Base-by-base conservation (phyloP, 2,113 vertebrate genomes). In the Lagenorhynchus albirostris region DNA sequence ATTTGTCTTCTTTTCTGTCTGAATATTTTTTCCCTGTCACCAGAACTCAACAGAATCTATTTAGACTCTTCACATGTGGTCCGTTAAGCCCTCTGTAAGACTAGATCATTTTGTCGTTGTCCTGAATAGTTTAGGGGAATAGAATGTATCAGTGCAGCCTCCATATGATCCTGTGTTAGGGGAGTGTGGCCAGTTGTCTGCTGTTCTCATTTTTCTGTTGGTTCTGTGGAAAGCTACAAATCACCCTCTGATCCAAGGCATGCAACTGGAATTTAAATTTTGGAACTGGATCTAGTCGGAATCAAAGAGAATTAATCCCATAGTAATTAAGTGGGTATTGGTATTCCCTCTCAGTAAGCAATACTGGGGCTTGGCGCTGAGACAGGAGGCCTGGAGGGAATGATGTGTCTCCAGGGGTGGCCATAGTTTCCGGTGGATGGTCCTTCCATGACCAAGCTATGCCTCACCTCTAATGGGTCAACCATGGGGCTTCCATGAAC, bases 291-390 rank as follows among this genome's bases (percentile, higher is more conserved):
- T 88, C 89, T 93, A 23, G 71, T 58, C 73, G 55, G 87, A 92
- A 94, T 94, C 81, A 84, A 88, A 96, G 68, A 90, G 91, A 95
- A 95, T 93, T 92, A 84, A 97, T 77, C 91, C 76, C 87, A 47
- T 70, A 96, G 63, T 92, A 93, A 96, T 83, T 65, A 89, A 29
- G 60, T 73, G 47, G 92, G 58, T 41, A 38, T 47, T 79, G 41
- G 55, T 60, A 62, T 93, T 85, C 76, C 55, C 95, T 97, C 89
- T 76, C 36, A 50, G 71, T 47, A 33, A 95, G 96, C 60, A 85
- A 60, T 18, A 25, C 65, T 80, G 87, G 89, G 55, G 77, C 67
- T 41, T 77, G 96, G 63, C 5, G 23, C 29, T 50, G 53, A 79
- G 85, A 90, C 92, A 94, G 67, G 79, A 41, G 29, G 80, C 76